Evolutionary conservation across 1,140 invertebrate species (phyloP).

Genomic region (Artemia franciscana): DNA sequence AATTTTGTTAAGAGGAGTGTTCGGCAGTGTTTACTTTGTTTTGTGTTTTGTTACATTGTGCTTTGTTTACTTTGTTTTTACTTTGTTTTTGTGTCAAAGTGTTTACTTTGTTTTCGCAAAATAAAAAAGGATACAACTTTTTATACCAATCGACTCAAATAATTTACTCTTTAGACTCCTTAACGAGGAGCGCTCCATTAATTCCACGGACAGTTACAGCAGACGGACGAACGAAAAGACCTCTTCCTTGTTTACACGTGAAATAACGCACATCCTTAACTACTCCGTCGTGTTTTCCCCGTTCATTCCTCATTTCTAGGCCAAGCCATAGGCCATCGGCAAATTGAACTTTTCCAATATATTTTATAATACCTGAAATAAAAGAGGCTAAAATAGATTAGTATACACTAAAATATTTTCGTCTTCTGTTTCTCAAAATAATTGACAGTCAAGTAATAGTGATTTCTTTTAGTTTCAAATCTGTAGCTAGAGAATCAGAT

Average conservation of each 20-base stretch:
- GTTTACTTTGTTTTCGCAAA: too few species aligned
- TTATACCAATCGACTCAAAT: too few species aligned
- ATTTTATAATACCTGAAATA: constrained; percentile 20
- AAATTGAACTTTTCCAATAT: constrained; percentile 28
- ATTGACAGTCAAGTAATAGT: too few species aligned
- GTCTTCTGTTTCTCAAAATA: too few species aligned
- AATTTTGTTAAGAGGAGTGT: too few species aligned
- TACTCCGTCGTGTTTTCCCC: constrained; percentile 27
- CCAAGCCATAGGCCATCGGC: constrained; percentile 29
- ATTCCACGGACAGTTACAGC: constrained; percentile 29
- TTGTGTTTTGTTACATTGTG: too few species aligned
- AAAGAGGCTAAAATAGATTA: neutral
- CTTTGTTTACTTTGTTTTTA: too few species aligned
- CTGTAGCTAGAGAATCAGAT: too few species aligned
- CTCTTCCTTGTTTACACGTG: constrained; percentile 18
- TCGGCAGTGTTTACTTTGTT: too few species aligned
- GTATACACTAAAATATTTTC: neutral
- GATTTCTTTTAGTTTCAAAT: too few species aligned
- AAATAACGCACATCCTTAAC: constrained; percentile 27
- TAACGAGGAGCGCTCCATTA: constrained; percentile 26
- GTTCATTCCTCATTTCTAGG: constrained; percentile 24
- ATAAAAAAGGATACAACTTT: too few species aligned
- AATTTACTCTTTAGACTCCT: neutral
- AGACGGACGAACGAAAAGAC: constrained; percentile 22
- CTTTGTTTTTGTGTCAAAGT: too few species aligned